Base-by-base conservation (phyloP, 2,113 vertebrate species). In the Percopsis transmontana region DNA sequence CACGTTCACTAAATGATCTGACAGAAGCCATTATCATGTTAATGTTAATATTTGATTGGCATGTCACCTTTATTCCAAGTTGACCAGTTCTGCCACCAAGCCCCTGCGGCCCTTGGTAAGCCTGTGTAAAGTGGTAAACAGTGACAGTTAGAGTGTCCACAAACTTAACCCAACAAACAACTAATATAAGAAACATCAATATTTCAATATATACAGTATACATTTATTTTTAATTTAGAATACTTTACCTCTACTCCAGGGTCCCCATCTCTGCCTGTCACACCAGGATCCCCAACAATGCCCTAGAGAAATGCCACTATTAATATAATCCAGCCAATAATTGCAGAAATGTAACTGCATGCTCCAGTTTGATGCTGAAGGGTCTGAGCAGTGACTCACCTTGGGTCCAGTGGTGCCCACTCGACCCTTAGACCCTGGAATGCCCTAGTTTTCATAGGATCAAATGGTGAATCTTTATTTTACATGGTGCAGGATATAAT, bases 61-160 rank as follows among this genome's bases (percentile, higher is more conserved):
- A 39, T 24, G 19, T 78, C 82, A 94, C 93, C 90, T 89, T 91
- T 45, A 38, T 11, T 48, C 93, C 92, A 53, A 10, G 11, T 75
- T 23, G 76, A 56, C 93, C 93, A 19, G 41, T 0, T 69, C 76
- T 85, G 45, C 93, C 93, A 44, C 73, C 71, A 6, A 12, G 50
- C 50, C 93, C 93, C 67, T 93, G 93, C 57, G 81, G 79, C 82
- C 93, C 94, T 89, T 95, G 93, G 84, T 93, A 92, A 18, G 93
- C 92, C 93, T 95, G 80, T 5, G 24, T n/a, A n/a, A n/a, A n/a
- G n/a, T 39, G 50, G 16, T 52, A 66, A 14, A 48, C 5, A 74
- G 1, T 74, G 1, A 56, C 14, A 59, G n/a, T 57, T 14, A 23
- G 0, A 38, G 38, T 47, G 14, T 15, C 2, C 3, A 16, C 14